Conservation (phyloP, 2,888 invertebrate species). For the Andrena marginata region DNA sequence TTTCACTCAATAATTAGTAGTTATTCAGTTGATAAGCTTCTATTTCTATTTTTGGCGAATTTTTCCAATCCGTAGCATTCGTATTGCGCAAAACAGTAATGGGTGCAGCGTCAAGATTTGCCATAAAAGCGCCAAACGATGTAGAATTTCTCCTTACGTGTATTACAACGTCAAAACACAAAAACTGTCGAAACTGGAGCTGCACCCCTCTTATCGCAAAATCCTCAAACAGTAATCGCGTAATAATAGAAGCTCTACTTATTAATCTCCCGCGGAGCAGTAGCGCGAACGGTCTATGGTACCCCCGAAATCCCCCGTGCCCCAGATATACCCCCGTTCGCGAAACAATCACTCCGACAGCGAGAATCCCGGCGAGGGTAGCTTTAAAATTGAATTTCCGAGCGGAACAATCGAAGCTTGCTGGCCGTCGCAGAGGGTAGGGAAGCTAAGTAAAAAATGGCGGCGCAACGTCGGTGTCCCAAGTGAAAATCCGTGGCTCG, state of each 20-base stretch:
- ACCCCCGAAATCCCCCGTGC: neutral
- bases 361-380: neutral
- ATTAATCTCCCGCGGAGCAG: neutral
- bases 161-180: neutral
- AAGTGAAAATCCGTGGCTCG: constrained; percentile 30
- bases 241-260: neutral
- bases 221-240: neutral
- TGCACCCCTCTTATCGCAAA: too few relatives aligned
- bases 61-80: too few relatives aligned
- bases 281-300: neutral
- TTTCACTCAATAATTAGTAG: too few relatives aligned
- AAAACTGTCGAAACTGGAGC: neutral
- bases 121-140: too few relatives aligned
- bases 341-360: constrained; percentile 4
- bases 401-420: constrained; percentile 23
- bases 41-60: too few relatives aligned
- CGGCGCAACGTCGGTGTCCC: constrained; percentile 25
- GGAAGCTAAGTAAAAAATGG: neutral
- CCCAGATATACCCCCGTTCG: neutral
- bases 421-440: neutral
- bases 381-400: constrained; percentile 19
- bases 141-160: too few relatives aligned
- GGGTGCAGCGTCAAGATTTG: too few relatives aligned
- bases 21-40: too few relatives aligned
- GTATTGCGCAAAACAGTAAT: too few relatives aligned